Evolutionary conservation across 2,113 vertebrate genomes (phyloP).

Genomic region (Eubucco bourcierii): DNA sequence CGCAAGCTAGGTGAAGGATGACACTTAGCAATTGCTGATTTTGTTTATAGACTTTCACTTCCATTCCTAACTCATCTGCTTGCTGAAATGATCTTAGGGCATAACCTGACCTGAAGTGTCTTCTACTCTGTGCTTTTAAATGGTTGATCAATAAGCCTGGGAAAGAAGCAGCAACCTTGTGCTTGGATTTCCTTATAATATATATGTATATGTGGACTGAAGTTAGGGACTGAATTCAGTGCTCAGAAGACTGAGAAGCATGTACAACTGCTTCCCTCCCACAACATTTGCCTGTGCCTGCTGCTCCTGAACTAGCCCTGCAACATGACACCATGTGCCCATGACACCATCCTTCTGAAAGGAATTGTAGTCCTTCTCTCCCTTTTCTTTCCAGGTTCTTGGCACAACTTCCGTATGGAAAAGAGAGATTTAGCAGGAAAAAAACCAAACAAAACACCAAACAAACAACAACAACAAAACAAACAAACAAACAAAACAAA

Average conservation of each 20-base stretch:
- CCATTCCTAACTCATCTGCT: background rate
- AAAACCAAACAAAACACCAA: no score
- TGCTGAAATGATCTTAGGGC: background rate
- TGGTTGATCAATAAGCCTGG: background rate
- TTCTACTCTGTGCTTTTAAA: background rate
- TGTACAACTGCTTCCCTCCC: background rate
- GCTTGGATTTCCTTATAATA: slow-evolving; percentile 36
- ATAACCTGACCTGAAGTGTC: background rate
- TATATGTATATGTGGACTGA: background rate
- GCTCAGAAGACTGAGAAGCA: background rate
- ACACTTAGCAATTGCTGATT: background rate
- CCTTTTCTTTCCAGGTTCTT: background rate
- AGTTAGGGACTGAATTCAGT: background rate
- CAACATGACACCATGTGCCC: background rate
- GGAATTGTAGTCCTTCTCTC: background rate
- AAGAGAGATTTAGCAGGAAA: background rate
- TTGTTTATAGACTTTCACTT: background rate
- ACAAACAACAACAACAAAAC: no score
- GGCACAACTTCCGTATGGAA: background rate
- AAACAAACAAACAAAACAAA: no score
- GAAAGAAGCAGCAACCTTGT: background rate
- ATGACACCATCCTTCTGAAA: background rate
- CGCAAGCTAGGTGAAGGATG: background rate
- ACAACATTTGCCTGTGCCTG: rapidly evolving
- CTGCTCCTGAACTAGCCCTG: background rate